Conservation (phyloP, 1,140 invertebrate genomes). For the Drosophila triauraria region DNA sequence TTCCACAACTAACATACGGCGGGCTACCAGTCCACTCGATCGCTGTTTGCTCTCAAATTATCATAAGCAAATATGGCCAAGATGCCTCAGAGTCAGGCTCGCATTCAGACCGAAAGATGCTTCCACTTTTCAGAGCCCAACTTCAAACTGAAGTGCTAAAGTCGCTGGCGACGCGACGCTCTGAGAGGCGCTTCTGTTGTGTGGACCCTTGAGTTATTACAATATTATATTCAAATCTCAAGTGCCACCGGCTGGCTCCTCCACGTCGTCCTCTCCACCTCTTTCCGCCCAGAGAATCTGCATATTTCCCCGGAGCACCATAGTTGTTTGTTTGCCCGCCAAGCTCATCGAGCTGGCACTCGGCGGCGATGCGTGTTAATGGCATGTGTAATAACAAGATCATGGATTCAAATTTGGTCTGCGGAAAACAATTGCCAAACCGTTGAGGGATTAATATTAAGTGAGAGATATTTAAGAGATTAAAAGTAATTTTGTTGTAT, state of each 20-base stretch:
- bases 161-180: constrained; percentile 80
- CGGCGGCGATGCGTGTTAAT: constrained; percentile 58
- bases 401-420: constrained; percentile 55
- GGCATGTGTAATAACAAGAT: constrained; percentile 72
- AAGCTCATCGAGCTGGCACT: constrained; percentile 71
- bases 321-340: constrained; percentile 68
- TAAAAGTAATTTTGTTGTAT: not conserved
- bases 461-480: not conserved
- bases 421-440: constrained; percentile 31
- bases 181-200: constrained; percentile 84
- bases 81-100: constrained; percentile 17
- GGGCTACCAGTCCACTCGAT: constrained; percentile 59
- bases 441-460: constrained; percentile 6
- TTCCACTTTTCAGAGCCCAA: constrained; percentile 66
- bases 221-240: constrained; percentile 79
- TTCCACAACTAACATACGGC: constrained; percentile 23
- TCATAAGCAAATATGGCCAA: constrained; percentile 80
- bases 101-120: constrained; percentile 17
- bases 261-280: constrained; percentile 7
- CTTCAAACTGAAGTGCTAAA: constrained; percentile 75
- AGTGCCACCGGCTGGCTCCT: constrained; percentile 75
- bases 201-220: constrained; percentile 80
- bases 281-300: constrained; percentile 60
- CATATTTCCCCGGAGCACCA: constrained; percentile 62
- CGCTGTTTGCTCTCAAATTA: constrained; percentile 83